Conservation (phyloP, 2,888 invertebrate species). For the Phortica magna region DNA sequence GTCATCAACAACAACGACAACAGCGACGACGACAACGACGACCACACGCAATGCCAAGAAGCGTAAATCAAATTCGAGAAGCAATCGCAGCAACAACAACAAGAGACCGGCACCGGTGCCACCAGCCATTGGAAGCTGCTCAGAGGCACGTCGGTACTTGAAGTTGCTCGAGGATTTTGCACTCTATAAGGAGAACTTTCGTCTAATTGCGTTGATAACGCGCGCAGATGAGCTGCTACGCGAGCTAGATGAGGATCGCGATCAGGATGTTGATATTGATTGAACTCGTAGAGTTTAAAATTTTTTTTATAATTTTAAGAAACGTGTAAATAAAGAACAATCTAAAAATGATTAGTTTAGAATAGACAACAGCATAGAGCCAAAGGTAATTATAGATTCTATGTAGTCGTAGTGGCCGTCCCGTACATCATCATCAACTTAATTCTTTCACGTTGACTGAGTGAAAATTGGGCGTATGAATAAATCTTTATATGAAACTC, state of each 20-base stretch:
- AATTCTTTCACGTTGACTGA: neutral
- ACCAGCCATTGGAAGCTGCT: conserved; percentile 56
- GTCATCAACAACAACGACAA: conserved; percentile 1
- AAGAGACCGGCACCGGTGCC: conserved; percentile 48
- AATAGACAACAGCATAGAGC: neutral
- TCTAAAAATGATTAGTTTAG: neutral
- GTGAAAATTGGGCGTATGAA: neutral
- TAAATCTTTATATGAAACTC: conserved; percentile 12
- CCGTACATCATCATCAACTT: conserved; percentile 6
- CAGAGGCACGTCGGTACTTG: conserved; percentile 73
- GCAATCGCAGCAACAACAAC: conserved; percentile 19
- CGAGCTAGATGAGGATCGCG: conserved; percentile 65
- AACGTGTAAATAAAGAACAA: conserved; percentile 11
- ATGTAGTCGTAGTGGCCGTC: neutral
- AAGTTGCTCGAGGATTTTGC: conserved; percentile 75
- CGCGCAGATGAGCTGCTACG: conserved; percentile 73
- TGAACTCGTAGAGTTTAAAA: neutral
- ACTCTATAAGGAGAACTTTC: conserved; percentile 71
- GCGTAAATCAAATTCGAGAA: conserved; percentile 39
- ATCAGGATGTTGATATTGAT: conserved; percentile 48
- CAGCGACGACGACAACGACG: conserved; percentile 30
- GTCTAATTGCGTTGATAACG: conserved; percentile 73
- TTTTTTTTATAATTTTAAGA: neutral
- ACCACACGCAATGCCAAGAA: conserved; percentile 53
- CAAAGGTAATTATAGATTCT: conserved; percentile 8